These are phyloP conservation scores for Pygoscelis antarcticus DNA, from an alignment of 2,113 vertebrate species.

Conservation along the genomic window DNA sequence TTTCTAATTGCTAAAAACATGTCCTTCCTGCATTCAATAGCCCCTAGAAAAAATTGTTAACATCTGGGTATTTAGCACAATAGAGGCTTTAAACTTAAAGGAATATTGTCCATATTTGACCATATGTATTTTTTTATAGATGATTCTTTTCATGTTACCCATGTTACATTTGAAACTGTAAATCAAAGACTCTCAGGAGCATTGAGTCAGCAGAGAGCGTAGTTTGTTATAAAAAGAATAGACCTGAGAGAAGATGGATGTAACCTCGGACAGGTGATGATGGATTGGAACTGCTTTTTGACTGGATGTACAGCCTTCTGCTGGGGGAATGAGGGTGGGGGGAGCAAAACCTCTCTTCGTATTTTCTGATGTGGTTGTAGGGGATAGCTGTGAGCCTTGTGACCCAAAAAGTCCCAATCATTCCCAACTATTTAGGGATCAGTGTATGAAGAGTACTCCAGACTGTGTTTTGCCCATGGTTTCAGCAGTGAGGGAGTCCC, in stretches of 20 bases:
- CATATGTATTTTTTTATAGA: background rate
- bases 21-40: conserved; percentile 60
- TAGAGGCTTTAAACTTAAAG: conserved; percentile 47
- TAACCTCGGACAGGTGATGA: background rate
- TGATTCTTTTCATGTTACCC: background rate
- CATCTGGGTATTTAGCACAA: conserved; percentile 58
- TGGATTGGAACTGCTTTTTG: background rate
- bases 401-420: background rate
- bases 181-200: background rate
- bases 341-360: background rate
- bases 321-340: background rate
- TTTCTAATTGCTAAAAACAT: conserved; percentile 70
- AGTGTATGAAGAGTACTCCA: background rate
- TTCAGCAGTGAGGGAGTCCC: background rate
- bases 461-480: background rate
- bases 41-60: conserved; percentile 62
- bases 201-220: background rate
- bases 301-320: background rate
- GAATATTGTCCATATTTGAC: conserved; percentile 21
- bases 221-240: background rate
- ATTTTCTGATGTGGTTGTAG: background rate
- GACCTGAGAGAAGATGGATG: background rate
- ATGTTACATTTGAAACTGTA: background rate
- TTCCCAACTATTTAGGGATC: background rate
- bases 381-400: background rate